Evolutionary conservation across 2,113 vertebrate genomes (phyloP), one percentile per base, ranked within the genome.

Genomic region (Clinocottus analis): DNA sequence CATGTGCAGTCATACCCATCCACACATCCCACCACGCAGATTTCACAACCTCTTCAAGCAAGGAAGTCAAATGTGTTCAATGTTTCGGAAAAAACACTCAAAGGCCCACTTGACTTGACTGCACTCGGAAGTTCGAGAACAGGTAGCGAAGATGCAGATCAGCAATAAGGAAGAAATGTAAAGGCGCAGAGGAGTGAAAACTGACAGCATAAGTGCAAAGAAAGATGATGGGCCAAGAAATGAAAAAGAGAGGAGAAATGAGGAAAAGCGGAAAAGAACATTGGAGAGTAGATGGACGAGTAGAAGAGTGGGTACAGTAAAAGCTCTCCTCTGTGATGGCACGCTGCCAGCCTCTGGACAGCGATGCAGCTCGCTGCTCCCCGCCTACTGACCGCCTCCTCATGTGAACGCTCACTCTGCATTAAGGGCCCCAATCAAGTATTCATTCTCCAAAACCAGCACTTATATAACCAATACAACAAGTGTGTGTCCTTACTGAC

Each of bases 341-440:
- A 45, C 4, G 1, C 79, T 27, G 91, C 92, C 92, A 92, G 63
- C 60, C 33, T 31, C 84, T 87, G 91, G 91, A 93, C 91, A 88
- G 91, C 79, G 91, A 82, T 92, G 87, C 86, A 82, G 79, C 81
- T 92, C 60, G 71, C 86, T 80, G 87, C 86, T 93, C 89, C 80
- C 90, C 91, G 80, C 93, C 94, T 77, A 94, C 91, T 86, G 83
- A 73, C 91, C 85, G 85, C 93, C 93, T 92, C 93, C 92, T 93
- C 93, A 92, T 94, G 91, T 82, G 83, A 91, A 89, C 75, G 86
- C 82, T 92, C 90, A 80, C 91, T 93, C 90, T 91, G 92, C 91
- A 94, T 94, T 92, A 92, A 91, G 89, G 82, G 86, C 89, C 87
- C 84, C 92, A 94, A 94, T 94, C 93, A 94, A 93, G 94, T 93